phyloP scores from a whole-genome alignment of 2,797 vertebrate species.

The Tragelaphus eurycerus region DNA sequence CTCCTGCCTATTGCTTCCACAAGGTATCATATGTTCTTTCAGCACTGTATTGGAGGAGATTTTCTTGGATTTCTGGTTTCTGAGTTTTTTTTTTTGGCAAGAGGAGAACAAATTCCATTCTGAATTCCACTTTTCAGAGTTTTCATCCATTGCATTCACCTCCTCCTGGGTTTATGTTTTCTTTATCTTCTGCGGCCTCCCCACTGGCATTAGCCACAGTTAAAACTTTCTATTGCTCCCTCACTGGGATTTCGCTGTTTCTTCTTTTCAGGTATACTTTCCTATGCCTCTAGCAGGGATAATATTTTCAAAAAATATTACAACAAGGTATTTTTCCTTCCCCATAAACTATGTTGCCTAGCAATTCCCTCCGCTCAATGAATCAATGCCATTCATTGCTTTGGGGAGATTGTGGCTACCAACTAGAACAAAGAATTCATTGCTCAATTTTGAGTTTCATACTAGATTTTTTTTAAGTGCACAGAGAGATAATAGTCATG shows the following conservation, averaged over 20 bases:
- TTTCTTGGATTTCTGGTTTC: background rate
- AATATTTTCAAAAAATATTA: slow-evolving; percentile 72
- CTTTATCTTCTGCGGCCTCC: background rate
- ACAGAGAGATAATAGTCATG: slow-evolving; percentile 54
- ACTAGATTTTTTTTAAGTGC: slow-evolving; percentile 23
- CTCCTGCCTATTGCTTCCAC: background rate
- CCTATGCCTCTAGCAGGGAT: slow-evolving; percentile 32
- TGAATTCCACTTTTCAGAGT: background rate
- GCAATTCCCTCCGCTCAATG: slow-evolving; percentile 40
- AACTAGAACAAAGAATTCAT: slow-evolving; percentile 66
- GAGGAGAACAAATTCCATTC: background rate
- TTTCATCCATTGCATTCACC: background rate
- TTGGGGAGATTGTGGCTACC: slow-evolving; percentile 57
- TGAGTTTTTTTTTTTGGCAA: background rate
- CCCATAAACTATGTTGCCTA: slow-evolving; percentile 58
- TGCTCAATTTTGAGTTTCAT: slow-evolving; percentile 58
- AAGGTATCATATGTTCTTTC: background rate
- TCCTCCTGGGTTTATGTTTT: background rate
- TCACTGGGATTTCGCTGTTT: slow-evolving; percentile 37
- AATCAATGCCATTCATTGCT: slow-evolving; percentile 69
- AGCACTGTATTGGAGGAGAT: background rate
- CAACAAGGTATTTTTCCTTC: slow-evolving; percentile 71
- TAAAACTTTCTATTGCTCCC: background rate
- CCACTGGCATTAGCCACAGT: background rate
- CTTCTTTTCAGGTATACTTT: slow-evolving; percentile 32